Base-by-base conservation (phyloP, 1,140 invertebrate genomes). In the Pogonomyrmex californicus region DNA sequence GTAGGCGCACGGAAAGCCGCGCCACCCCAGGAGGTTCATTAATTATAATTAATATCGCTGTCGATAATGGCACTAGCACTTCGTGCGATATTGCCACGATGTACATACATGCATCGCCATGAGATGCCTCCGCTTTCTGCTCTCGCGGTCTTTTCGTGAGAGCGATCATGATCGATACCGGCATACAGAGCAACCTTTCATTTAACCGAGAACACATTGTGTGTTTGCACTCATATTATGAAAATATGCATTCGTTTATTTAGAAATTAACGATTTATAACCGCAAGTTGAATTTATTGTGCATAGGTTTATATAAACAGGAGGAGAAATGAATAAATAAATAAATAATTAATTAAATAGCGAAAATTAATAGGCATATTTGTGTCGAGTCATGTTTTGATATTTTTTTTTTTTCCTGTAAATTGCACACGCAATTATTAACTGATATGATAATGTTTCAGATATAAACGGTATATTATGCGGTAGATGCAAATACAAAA, bases 31-130 rank as follows among this genome's bases (percentile, higher is more conserved):
- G 47, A 49, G 70, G 56, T 63, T 88, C 86, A 76, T 91, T 86
- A 88, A 91, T 91, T 89, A 82, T 86, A 89, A 91, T 91, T 89
- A 88, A 89, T 89, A 85, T 87, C 86, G 79, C 38, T 54, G 75
- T 65, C 88, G 88, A 87, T 89, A 90, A 90, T 89, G 86, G 79
- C 62, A 78, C 17, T 60, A 41, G 58, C 63, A 58, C 23, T 70
- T 54, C 77, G 86, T 85, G 63, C 81, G 90, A 68, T 60, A 68
- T 81, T 30, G 71, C 73, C 33, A 17, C 41, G 68, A 71, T 33
- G 70, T 56, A 56, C 44, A 73, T 56, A 56, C 44, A 73, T 78
- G 51, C 56, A 70, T 73, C 44, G 70, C 41, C 47, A 30, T 58
- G 85, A 85, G 49, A 87, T 66, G 85, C 88, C 62, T 85, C 38